A percentile compares a stretch with the other conserved stretches of the same genome.
Evolutionary conservation across 2,888 invertebrate genomes (phyloP).

Genomic region (Melanchra persicariae): DNA sequence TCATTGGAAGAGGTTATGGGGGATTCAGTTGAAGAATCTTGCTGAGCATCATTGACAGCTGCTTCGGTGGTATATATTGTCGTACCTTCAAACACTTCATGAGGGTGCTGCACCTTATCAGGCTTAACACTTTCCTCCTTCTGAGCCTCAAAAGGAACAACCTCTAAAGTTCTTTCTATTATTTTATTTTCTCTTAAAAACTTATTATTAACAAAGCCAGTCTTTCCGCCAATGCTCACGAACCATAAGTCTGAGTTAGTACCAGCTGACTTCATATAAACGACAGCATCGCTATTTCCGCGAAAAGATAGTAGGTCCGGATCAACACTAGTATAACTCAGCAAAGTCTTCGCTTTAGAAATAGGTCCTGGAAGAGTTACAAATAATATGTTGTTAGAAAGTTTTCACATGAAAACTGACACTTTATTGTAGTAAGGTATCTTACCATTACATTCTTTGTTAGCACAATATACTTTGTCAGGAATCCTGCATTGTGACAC

Average conservation of each 20-base stretch:
- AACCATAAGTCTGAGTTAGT: slow-evolving; percentile 92
- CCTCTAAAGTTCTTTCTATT: slow-evolving; percentile 78
- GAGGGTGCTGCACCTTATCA: slow-evolving; percentile 83
- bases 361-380: slow-evolving; percentile 89
- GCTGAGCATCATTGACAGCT: slow-evolving; percentile 53
- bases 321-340: slow-evolving; percentile 90
- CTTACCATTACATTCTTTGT: slow-evolving; percentile 93
- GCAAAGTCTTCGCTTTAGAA: slow-evolving; percentile 91
- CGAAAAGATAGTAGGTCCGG: slow-evolving; percentile 91
- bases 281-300: slow-evolving; percentile 89
- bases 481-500: slow-evolving; percentile 89
- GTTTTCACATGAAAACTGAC: slow-evolving; percentile 71
- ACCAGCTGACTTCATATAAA: slow-evolving; percentile 94
- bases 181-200: slow-evolving; percentile 92
- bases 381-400: slow-evolving; percentile 67
- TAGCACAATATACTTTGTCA: slow-evolving; percentile 93
- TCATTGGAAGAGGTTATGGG: slow-evolving; percentile 56
- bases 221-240: slow-evolving; percentile 92
- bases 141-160: slow-evolving; percentile 75
- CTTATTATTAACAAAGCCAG: slow-evolving; percentile 92
- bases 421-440: slow-evolving; percentile 59
- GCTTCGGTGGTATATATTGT: slow-evolving; percentile 88
- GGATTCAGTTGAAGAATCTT: slow-evolving; percentile 65
- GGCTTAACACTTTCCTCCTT: slow-evolving; percentile 76
- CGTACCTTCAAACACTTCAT: slow-evolving; percentile 93